Base-by-base conservation (phyloP, 2,113 vertebrate genomes). In the Willisornis vidua region DNA sequence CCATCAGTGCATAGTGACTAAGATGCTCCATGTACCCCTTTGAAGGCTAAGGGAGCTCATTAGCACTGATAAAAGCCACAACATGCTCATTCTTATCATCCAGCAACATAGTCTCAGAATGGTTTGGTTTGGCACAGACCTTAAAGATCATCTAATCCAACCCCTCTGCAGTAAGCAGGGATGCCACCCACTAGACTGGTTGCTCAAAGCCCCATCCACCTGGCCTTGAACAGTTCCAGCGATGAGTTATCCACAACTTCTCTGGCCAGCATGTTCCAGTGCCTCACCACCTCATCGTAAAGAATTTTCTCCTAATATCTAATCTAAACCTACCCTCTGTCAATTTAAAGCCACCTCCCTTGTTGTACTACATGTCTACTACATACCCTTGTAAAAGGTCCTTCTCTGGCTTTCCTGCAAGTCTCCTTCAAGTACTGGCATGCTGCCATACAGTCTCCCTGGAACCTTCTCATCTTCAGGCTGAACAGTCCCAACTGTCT, bases 391-490 rank as follows among this genome's bases (percentile, higher is more conserved):
- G 3, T 43, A 9, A 19, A 48, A 70, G 9, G 24, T 46, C 23
- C 23, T 6, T 24, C 20, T 25, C 19, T 0, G 0, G 20, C n/a
- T 48, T 54, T 68, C 54, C 71, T 55, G 25, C 26, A 55, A 70
- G 35, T 14, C 31, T 20, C 6, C 29, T 70, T 62, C 10, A 26
- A 25, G n/a, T 35, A 26, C 25, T 1, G 0, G 18, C n/a, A 26
- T 12, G 45, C 45, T 16, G 12, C 70, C 29, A 3, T 20, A 31
- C 0, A 0, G 29, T 75, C n/a, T 41, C 24, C 28, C n/a, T 35
- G 17, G 20, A 48, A 18, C 17, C 41, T 70, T 24, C 28, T 54
- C 28, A 41, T 54, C 48, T 63, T 63, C 41, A 19, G 24, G 41
- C 57, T 62, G 41, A 76, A 70, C 14, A 49, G 12, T 20, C 31